These are phyloP conservation scores for Pogonocichla stellata DNA, from an alignment of 2,113 vertebrate genomes.

Conservation along the genomic window DNA sequence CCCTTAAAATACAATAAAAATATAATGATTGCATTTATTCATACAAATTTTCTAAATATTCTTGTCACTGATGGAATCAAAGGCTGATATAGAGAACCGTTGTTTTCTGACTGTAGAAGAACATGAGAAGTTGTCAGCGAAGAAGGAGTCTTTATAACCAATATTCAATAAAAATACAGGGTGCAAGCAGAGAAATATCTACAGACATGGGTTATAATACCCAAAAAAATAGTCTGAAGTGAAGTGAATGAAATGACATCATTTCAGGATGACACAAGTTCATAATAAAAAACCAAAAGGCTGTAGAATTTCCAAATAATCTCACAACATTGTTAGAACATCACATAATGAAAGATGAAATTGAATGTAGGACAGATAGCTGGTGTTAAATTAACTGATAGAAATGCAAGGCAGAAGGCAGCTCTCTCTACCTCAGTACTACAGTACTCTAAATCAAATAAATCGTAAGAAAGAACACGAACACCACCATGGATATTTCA, in stretches of 20 bases:
- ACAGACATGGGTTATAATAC: not conserved
- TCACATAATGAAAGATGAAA: not conserved
- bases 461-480: not conserved
- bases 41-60: not conserved
- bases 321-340: not conserved
- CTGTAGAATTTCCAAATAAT: not conserved
- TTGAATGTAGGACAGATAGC: not conserved
- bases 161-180: not conserved
- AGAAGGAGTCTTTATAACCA: not conserved
- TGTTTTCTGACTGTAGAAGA: not conserved
- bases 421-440: not conserved
- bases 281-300: not conserved
- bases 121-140: not conserved
- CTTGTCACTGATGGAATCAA: not conserved
- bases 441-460: not conserved
- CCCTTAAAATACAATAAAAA: not conserved
- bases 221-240: not conserved
- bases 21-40: not conserved
- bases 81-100: not conserved
- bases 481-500: not conserved
- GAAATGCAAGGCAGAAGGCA: not conserved
- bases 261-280: not conserved
- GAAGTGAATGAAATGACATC: not conserved
- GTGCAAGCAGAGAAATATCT: not conserved
- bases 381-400: conserved; percentile 11